Evolutionary conservation across 1,140 invertebrate species (phyloP), one percentile per base, ranked within the genome.

Genomic region (Drosophila cardini): DNA sequence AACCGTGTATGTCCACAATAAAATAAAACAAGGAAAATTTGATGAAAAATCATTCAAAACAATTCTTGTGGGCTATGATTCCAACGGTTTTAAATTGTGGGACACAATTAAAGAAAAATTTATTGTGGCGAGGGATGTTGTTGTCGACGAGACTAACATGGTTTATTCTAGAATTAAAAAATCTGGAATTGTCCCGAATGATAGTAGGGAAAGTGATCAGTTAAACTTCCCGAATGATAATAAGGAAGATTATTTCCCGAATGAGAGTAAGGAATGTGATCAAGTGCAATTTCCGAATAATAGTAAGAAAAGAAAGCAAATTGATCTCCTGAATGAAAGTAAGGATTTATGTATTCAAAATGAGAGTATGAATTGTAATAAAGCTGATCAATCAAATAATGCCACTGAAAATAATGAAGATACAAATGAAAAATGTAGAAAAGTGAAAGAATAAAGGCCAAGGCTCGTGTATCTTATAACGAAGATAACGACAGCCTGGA

Each of bases 51-150:
- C 43, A 4, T 45, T 7, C 5, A 45, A 45, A 16, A 9, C 32
- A 1, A 34, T 34, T 34, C 32, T 34, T 34, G 32, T 34, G 9
- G 32, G 32, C 5, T 34, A 45, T 15, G 43, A 45, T 18, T 13
- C 43, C 16, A 16, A 45, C 11, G 43, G 43, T 45, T 45, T 4
- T 45, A 45, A 45, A 45, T 45, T 45, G 16, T 16, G 13, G 43
- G 43, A 45, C 16, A 15, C 13, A 3, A 5, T 45, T 5, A 40
- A 40, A 34, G 32, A 34, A 34, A 9, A n/a, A n/a, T n/a, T n/a
- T n/a, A n/a, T n/a, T n/a, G n/a, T n/a, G n/a, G n/a, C n/a, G n/a
- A n/a, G n/a, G 9, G 32, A 34, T 34, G 32, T 13, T 42, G 40
- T 42, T 42, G 13, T n/a, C 10, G 10, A 42, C 11, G 40, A 42